Evolutionary conservation across 2,888 invertebrate species (phyloP).

Genomic region (Phania funesta): DNA sequence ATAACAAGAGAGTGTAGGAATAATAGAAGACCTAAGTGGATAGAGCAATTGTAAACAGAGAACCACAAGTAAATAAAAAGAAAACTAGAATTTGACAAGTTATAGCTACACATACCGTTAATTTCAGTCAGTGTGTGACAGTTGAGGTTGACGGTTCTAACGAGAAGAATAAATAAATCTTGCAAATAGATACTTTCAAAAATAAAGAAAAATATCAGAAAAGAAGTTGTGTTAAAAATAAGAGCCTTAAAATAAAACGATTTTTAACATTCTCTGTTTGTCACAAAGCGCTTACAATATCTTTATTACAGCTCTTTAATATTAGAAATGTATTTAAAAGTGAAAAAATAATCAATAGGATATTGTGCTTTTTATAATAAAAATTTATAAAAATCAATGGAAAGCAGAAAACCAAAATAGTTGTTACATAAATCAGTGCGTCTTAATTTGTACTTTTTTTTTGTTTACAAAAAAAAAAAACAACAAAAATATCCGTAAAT

Average conservation of each 20-base stretch:
- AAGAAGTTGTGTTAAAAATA: not conserved
- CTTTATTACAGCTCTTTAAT: not conserved
- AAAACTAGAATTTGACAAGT: constrained; percentile 53
- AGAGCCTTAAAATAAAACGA: not conserved
- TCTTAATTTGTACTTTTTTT: constrained; percentile 45
- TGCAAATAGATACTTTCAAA: not conserved
- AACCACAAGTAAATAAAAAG: not conserved
- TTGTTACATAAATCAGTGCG: constrained; percentile 65
- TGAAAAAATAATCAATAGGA: constrained; percentile 24
- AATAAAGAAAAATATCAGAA: not conserved
- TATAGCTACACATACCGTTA: constrained; percentile 68
- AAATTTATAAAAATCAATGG: constrained; percentile 10
- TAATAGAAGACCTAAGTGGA: constrained; percentile 15
- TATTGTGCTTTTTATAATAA: not conserved
- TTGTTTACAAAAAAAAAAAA: constrained; percentile 31
- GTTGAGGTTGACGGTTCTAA: constrained; percentile 73
- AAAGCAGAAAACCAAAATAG: constrained; percentile 31
- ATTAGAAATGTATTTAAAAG: not conserved
- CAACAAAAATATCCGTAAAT: constrained; percentile 25
- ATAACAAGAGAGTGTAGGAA: constrained; percentile 2
- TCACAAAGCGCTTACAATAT: not conserved
- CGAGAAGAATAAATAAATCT: not conserved
- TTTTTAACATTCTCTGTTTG: too few relatives aligned
- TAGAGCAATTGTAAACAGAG: constrained; percentile 52
- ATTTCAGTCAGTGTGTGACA: constrained; percentile 74